Percentiles rank a stretch among this genome's conserved stretches.
These are phyloP conservation scores for Eulacestoma nigropectus DNA, from an alignment of 2,113 vertebrate genomes.

Conservation along the genomic window DNA sequence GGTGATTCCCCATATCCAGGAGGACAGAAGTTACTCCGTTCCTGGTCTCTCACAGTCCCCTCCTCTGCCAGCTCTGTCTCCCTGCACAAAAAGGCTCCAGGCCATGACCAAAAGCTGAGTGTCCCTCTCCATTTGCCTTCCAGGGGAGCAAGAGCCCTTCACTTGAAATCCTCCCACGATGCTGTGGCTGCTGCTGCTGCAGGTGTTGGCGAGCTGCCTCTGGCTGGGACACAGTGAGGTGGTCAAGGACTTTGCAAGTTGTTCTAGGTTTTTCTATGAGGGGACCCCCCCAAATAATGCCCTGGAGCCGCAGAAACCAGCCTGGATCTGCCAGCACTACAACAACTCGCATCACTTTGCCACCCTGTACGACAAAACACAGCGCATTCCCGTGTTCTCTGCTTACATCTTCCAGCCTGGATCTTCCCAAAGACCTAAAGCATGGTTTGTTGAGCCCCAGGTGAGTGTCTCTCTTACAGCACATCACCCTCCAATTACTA, in stretches of 20 bases:
- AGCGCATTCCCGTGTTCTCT: constrained; percentile 25
- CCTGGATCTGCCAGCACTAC: constrained; percentile 32
- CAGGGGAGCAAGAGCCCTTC: background rate
- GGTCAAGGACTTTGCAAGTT: background rate
- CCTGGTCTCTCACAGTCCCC: background rate
- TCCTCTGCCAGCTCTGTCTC: background rate
- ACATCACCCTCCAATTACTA: background rate
- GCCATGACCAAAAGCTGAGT: background rate
- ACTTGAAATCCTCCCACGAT: background rate
- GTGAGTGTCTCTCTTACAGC: background rate
- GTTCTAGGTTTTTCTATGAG: constrained; percentile 6
- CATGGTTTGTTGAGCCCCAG: constrained; percentile 5
- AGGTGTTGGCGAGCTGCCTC: background rate
- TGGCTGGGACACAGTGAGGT: background rate
- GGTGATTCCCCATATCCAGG: background rate
- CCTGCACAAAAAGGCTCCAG: background rate
- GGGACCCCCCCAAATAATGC: background rate
- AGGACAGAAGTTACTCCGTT: background rate
- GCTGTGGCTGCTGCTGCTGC: constrained; percentile 9
- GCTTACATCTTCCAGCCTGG: constrained; percentile 20
- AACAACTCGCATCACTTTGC: background rate
- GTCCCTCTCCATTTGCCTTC: background rate
- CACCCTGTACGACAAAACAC: background rate
- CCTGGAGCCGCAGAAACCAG: background rate
- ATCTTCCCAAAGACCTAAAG: background rate